Conservation (phyloP, 2,888 invertebrate species). For the Germaria angustata region DNA sequence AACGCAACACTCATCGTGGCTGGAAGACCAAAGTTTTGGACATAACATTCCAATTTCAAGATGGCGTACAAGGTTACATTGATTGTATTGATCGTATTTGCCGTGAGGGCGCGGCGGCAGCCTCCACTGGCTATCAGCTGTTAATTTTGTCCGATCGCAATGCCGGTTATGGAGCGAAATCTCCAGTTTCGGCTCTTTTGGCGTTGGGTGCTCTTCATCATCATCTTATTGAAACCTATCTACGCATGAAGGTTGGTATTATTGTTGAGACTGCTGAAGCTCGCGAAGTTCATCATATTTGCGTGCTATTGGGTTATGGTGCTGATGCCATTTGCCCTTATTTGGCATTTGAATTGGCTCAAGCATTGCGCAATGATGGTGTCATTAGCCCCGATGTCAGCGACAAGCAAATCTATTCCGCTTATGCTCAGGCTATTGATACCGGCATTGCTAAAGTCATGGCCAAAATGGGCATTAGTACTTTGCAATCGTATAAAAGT, state of each 20-base stretch:
- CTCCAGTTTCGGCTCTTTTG: slow-evolving; percentile 90
- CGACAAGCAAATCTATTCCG: slow-evolving; percentile 90
- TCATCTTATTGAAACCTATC: slow-evolving; percentile 94
- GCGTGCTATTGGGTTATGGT: slow-evolving; percentile 96
- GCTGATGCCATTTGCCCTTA: slow-evolving; percentile 99
- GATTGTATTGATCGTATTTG: slow-evolving; percentile 90
- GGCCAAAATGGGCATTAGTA: slow-evolving; percentile 99
- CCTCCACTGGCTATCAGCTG: slow-evolving; percentile 88
- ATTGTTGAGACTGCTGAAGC: slow-evolving; percentile 98
- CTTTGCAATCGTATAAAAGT: slow-evolving; percentile 98
- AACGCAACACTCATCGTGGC: slow-evolving; percentile 89
- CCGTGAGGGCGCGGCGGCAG: slow-evolving; percentile 89
- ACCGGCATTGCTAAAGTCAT: slow-evolving; percentile 95
- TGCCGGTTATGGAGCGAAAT: slow-evolving; percentile 82
- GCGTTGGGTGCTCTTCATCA: slow-evolving; percentile 97
- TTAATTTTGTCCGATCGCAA: slow-evolving; percentile 91
- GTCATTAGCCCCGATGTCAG: slow-evolving; percentile 88
- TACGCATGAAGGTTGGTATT: slow-evolving; percentile 97
- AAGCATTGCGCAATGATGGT: slow-evolving; percentile 91
- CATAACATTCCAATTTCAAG: slow-evolving; percentile 90
- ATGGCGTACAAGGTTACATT: slow-evolving; percentile 88
- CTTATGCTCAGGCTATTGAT: slow-evolving; percentile 95
- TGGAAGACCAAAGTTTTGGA: slow-evolving; percentile 95
- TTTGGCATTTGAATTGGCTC: slow-evolving; percentile 95
- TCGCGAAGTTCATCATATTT: slow-evolving; percentile 97